Evolutionary conservation across 2,797 vertebrate genomes (phyloP), one percentile per base, ranked within the genome.

Genomic region (Smutsia temminckii): DNA sequence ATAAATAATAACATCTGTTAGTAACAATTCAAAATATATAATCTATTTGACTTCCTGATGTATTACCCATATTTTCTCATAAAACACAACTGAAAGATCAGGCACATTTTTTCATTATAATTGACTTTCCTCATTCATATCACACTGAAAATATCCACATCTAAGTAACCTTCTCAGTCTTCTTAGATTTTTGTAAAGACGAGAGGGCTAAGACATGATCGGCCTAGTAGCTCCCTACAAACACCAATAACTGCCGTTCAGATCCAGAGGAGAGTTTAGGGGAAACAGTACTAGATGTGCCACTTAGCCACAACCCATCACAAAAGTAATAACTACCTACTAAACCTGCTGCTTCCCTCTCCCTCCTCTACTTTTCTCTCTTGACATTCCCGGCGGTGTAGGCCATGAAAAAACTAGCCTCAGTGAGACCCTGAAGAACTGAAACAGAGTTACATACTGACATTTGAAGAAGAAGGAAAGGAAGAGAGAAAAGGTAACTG

Each of bases 301-400:
- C 75, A 79, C 94, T 94, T 69, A 94, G 51, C 74, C 74, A 77
- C 34, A 89, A 25, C 61, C 79, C 34, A 93, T 68, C 74, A 91
- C 90, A 95, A 83, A 94, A 95, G 80, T 89, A 71, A 79, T 95
- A 91, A 97, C 95, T 95, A 93, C 85, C 93, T 84, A 32, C 2
- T 13, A 91, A 93, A 95, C 59, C 57, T 89, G 69, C 93, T 86
- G 88, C 91, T 81, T 81, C 27, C 16, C 32, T 91, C 85, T 89
- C 42, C 80, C 63, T 63, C 89, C 68, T 85, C 63, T 85, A 53
- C 59, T 37, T 79, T 74, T 75, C 55, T 61, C 46, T 80, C 77
- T 68, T 57, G 23, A 83, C 21, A 46, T 79, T 83, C 34, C 32
- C 55, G 85, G 42, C 42, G 18, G 5, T 14, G 16, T 64, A 8